Base-by-base conservation (phyloP, 1,140 invertebrate genomes). In the Lepidostoma basale region DNA sequence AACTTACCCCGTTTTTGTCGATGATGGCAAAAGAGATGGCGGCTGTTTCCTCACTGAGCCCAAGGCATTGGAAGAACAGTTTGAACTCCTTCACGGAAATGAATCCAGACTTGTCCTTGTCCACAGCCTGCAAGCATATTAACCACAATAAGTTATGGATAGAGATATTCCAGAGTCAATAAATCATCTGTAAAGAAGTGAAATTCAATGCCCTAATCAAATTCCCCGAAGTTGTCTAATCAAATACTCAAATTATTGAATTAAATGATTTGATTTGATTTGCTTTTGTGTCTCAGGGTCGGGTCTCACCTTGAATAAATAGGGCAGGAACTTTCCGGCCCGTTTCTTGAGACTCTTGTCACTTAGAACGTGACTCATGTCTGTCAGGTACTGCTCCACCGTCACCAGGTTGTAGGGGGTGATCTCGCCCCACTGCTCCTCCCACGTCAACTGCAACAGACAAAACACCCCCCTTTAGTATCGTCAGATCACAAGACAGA, bases 1-100 rank as follows among this genome's bases (percentile, higher is more conserved):
- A 26, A 64, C 77, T 75, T 69, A 83, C 81, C 74, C 85, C 84
- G 77, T 94, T 92, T 44, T 83, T 86, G 76, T 94, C 92, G 70
- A 94, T 92, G 71, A 87, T 85, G 72, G 87, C 86, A 75, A 93
- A 94, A 26, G 90, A 87, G 28, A 91, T 83, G 52, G 88, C 85
- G 16, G 91, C 91, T 73, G 89, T 89, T 74, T 91, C 88, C 74
- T 89, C 86, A 60, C 84, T 82, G 2, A 92, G 83, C 44, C 90
- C 91, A 42, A 94, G 81, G 76, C 92, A 93, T 69, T 89, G 76
- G 81, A 91, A 94, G 82, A 93, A 93, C 72, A 92, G 73, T 81
- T 92, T 90, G 78, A 90, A 93, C 83, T 94, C 92, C 76, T 89
- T 85, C 64, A 92, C 85, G 33, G 90, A 88, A 76, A 94, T 92